Evolutionary conservation across 2,888 invertebrate species (phyloP), one percentile per base, ranked within the genome.

Genomic region (Protonemura montana): DNA sequence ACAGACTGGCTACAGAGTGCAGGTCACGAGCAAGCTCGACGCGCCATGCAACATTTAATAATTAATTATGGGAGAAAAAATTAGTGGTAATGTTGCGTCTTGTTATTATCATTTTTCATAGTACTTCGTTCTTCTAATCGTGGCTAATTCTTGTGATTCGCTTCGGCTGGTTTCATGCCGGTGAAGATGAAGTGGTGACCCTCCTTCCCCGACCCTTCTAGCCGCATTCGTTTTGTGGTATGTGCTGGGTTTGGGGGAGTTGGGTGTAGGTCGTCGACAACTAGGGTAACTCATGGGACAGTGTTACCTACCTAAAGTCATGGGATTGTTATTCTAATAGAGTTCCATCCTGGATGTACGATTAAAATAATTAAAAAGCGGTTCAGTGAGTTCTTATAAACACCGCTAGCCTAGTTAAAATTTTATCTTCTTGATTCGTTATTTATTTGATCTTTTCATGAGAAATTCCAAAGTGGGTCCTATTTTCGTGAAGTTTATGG

Each of bases 41-140:
- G 25, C 41, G 59, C 59, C 1, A 13, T 25, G 30, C 82, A 82
- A 35, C 82, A 26, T 82, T 82, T 82, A 30, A 82, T 82, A 78
- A 82, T 82, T 82, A 82, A 82, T 82, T 82, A 82, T 82, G 82
- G 42, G 82, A 82, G 41, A 82, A 41, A 82, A 35, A 28, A 81
- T 21, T 10, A 59, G 59, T 59, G 59, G 13, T 59, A 59, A 59
- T 59, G 59, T 59, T 59, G 59, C 59, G 59, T 59, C 59, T 59
- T 59, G 59, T 59, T 59, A 21, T 59, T 59, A 59, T 59, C 16
- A 59, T 59, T 59, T 59, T 59, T 59, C 59, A 21, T 59, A 59
- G 16, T 59, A 21, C 13, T 59, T 10, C 59, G 59, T 59, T 21
- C 59, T 2, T 59, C 59, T 59, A 59, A 59, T 59, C 59, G 59